Evolutionary conservation across 2,797 vertebrate species (phyloP).

Genomic region (Acrossocheilus fasciatus): DNA sequence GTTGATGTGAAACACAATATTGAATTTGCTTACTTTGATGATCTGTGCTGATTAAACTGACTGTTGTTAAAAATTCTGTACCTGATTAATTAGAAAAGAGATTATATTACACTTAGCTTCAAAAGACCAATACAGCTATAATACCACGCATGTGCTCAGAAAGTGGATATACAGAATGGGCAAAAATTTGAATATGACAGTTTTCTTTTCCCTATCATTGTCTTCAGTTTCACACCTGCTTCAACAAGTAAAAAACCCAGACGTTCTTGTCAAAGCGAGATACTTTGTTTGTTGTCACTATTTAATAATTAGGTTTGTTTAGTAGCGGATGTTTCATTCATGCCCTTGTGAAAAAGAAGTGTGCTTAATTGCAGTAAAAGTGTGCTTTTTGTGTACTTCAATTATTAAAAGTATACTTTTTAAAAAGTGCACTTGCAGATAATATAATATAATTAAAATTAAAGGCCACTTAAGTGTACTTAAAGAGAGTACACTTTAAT

Average conservation of each 20-base stretch:
- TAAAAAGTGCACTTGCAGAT: too few relatives aligned
- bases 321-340: neutral
- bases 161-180: neutral
- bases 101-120: neutral
- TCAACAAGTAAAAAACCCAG: neutral
- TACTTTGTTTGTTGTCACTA: neutral
- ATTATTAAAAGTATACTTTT: too few relatives aligned
- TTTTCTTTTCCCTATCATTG: neutral
- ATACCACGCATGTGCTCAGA: neutral
- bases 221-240: neutral
- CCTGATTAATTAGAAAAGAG: constrained; percentile 7
- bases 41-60: neutral
- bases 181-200: neutral
- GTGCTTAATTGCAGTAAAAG: too few relatives aligned
- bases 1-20: neutral
- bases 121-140: neutral
- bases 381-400: too few relatives aligned
- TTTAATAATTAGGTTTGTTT: neutral
- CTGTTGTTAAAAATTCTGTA: neutral
- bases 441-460: too few relatives aligned
- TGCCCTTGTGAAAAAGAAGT: too few relatives aligned
- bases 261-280: neutral
- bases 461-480: too few relatives aligned
- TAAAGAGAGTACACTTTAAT: too few relatives aligned
- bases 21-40: constrained; percentile 16